Evolutionary conservation across 2,888 invertebrate species (phyloP), one percentile per base, ranked within the genome.

Genomic region (Tachystola acroxantha): DNA sequence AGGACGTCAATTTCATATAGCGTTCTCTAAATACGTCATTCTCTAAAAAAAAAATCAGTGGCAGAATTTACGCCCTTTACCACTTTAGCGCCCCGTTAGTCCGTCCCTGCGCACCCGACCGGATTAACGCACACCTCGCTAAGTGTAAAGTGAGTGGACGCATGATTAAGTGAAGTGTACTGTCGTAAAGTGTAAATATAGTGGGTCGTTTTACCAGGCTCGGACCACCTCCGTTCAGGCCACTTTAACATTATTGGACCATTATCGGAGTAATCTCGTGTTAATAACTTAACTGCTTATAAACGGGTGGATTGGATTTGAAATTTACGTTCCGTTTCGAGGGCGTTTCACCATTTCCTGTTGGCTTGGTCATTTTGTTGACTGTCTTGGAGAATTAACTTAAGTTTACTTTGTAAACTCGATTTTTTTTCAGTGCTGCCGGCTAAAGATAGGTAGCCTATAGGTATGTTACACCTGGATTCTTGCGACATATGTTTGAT

Each of bases 131-230:
- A 39, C 34, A 40, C 39, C 39, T 38, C 40, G 50, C 48, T 45
- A 53, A 55, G 43, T 49, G 53, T 49, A 54, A 63, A 59, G 62
- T 64, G 64, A 64, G 52, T 48, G 56, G 45, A 16, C 6, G n/a
- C 9, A 40, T 46, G 52, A 60, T 70, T 69, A 66, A 56, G 43
- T 44, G 40, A 59, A 68, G 51, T 60, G 56, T 58, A 47, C 54
- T 54, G 43, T 45, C 50, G 47, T 51, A 56, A 48, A 53, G 53
- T 53, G 52, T 58, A 60, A 57, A 57, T 63, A 55, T 49, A 48
- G 48, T 41, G 36, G 37, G 44, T 29, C 45, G 38, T 42, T 42
- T 37, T 35, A 31, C 36, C 19, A 16, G 37, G 32, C 28, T 34
- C 5, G 14, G 25, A 30, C 31, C 31, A 31, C 29, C 29, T 20